Percentiles rank a stretch among this genome's conserved stretches.
phyloP scores from a whole-genome alignment of 2,797 vertebrate species.

The Phylloscopus collybita region DNA sequence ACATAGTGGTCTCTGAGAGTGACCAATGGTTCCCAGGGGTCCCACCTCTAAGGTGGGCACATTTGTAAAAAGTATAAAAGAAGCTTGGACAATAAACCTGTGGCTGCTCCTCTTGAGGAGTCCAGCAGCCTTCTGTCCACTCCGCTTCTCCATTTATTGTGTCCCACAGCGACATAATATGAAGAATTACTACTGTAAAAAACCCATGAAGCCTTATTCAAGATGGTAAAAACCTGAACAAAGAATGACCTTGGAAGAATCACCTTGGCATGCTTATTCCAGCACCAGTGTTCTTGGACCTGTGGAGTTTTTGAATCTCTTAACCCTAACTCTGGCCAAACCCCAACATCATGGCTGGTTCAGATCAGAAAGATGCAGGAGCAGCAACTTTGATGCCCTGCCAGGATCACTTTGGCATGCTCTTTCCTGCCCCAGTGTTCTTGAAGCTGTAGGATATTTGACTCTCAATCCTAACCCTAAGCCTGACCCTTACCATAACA shows the following conservation, averaged over 20 bases:
- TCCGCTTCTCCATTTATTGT: no score
- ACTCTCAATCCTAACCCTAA: not conserved
- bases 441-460: not conserved
- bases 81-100: no score
- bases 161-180: no score
- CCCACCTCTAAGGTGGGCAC: no score
- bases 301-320: not conserved
- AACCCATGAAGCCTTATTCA: not conserved
- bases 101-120: no score
- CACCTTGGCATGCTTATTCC: not conserved
- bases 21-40: no score
- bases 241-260: not conserved
- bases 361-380: not conserved
- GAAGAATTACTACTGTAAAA: not conserved
- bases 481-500: not conserved
- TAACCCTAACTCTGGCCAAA: not conserved
- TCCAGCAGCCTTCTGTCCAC: no score
- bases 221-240: not conserved
- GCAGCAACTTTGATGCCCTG: rapidly evolving
- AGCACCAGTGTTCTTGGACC: not conserved
- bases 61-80: no score
- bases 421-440: not conserved
- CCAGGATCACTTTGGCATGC: no score
- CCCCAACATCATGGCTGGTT: not conserved
- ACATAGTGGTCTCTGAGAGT: no score